Conservation (phyloP, 2,888 invertebrate species). For the Watsonalla cultraria region DNA sequence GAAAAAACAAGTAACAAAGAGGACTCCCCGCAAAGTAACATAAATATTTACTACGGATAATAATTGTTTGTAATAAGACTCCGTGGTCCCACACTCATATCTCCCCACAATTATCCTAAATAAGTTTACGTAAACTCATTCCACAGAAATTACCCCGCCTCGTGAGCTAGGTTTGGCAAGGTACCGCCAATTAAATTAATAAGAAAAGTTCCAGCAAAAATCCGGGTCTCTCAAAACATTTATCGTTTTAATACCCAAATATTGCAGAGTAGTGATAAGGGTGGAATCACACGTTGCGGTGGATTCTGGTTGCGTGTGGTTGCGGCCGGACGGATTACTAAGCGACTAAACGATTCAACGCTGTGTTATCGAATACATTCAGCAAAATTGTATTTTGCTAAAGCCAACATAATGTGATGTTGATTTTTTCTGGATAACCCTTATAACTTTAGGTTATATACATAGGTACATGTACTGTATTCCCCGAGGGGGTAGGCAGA, state of each 20-base stretch:
- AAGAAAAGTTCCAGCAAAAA: slow-evolving; percentile 35
- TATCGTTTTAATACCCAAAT: not conserved
- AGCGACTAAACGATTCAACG: too few relatives aligned
- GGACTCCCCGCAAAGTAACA: too few relatives aligned
- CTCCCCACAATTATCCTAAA: slow-evolving; percentile 44
- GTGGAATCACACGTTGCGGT: not conserved
- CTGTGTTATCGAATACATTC: not conserved
- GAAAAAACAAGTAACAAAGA: too few relatives aligned
- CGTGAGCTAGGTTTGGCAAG: slow-evolving; percentile 18
- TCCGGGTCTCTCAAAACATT: slow-evolving; percentile 4
- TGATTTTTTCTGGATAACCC: too few relatives aligned
- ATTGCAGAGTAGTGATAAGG: not conserved
- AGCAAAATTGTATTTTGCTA: not conserved
- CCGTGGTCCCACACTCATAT: slow-evolving; percentile 31
- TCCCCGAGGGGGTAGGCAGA: too few relatives aligned
- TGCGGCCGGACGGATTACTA: not conserved
- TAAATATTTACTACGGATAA: not conserved
- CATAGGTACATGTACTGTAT: too few relatives aligned
- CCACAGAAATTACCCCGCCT: slow-evolving; percentile 37
- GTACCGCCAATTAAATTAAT: slow-evolving; percentile 38
- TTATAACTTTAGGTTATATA: too few relatives aligned
- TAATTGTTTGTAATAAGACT: slow-evolving; percentile 27
- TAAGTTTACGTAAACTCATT: slow-evolving; percentile 45
- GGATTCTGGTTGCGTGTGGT: not conserved
- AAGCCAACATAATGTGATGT: too few relatives aligned